Conservation (phyloP, 2,797 vertebrate species). For the Setipinna tenuifilis region DNA sequence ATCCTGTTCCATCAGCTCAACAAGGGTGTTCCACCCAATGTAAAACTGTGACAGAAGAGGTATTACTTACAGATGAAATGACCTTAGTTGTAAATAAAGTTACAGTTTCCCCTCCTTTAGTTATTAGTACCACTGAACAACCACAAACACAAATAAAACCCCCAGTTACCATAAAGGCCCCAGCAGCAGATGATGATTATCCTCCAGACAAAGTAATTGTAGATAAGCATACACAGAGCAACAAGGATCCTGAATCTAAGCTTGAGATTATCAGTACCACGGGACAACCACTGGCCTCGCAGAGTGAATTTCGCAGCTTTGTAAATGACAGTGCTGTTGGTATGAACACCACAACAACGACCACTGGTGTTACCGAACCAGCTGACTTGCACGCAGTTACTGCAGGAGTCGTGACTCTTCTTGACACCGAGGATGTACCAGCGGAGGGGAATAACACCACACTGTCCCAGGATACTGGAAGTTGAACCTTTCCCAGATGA, state of each 20-base stretch:
- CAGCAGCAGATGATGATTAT: neutral
- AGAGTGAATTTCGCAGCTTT: no score
- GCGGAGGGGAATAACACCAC: neutral
- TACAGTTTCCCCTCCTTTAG: neutral
- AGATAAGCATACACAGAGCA: neutral
- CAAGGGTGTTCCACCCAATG: neutral
- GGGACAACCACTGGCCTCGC: no score
- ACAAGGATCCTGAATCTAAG: neutral
- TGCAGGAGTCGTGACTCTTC: neutral
- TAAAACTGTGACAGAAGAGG: neutral
- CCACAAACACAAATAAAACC: neutral
- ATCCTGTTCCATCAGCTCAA: neutral
- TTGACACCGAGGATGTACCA: neutral
- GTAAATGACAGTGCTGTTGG: no score
- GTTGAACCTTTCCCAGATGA: neutral
- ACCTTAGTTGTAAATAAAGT: no score
- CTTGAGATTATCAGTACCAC: neutral
- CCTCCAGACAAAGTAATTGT: neutral
- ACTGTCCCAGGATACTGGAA: neutral
- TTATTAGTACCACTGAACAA: neutral
- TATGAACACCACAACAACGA: no score
- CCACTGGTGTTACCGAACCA: neutral
- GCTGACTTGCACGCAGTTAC: neutral
- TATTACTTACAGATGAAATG: neutral
- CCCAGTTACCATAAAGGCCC: neutral